Evolutionary conservation across 2,113 vertebrate species (phyloP).

Genomic region (Motacilla tschutschensis): DNA sequence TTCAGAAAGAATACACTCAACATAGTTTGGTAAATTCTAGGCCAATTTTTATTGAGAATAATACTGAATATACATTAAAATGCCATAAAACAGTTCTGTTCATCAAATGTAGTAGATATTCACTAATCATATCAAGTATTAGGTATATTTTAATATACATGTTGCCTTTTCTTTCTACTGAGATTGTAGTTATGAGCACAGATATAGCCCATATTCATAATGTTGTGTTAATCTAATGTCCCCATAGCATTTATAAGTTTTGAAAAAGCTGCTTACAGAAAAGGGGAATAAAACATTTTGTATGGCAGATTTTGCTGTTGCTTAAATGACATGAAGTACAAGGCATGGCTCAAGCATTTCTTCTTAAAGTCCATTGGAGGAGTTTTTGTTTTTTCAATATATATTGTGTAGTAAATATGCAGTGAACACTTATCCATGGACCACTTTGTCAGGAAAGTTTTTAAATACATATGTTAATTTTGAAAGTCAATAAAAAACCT

Average conservation of each 20-base stretch:
- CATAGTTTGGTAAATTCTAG: neutral
- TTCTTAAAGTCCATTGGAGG: neutral
- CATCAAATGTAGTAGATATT: neutral
- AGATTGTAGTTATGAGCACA: neutral
- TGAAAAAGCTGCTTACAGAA: neutral
- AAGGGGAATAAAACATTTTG: neutral
- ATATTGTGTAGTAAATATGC: neutral
- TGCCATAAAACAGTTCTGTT: neutral
- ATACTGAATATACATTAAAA: neutral
- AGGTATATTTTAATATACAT: neutral
- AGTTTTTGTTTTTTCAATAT: neutral
- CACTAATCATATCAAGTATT: neutral
- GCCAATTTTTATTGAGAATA: neutral
- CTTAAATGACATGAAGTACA: neutral
- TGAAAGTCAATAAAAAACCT: neutral
- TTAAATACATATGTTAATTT: neutral
- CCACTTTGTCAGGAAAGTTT: neutral
- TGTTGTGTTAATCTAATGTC: neutral
- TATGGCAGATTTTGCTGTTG: neutral
- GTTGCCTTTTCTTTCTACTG: neutral
- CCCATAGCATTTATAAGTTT: neutral
- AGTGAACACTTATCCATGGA: neutral
- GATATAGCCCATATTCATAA: neutral
- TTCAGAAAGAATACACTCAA: neutral
- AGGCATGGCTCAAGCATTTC: neutral